These are phyloP conservation scores for Sebastes taczanowskii DNA, from an alignment of 2,797 vertebrate genomes.

Conservation along the genomic window DNA sequence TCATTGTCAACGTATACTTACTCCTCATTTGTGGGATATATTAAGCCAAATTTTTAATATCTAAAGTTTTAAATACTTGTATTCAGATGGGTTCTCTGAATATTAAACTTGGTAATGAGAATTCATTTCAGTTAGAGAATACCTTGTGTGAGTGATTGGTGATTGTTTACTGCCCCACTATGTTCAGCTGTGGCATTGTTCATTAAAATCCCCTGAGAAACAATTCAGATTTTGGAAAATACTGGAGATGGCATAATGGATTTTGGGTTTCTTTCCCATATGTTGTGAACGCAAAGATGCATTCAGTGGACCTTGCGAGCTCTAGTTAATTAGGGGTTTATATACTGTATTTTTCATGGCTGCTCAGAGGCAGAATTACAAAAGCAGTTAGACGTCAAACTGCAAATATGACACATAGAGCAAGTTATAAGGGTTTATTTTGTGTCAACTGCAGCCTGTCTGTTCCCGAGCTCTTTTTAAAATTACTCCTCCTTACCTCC, in stretches of 20 bases:
- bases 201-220: conserved; percentile 51
- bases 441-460: conserved; percentile 41
- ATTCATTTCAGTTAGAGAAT: conserved; percentile 18
- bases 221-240: conserved; percentile 43
- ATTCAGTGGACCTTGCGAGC: conserved; percentile 16
- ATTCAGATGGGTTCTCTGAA: conserved; percentile 26
- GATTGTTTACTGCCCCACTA: neutral
- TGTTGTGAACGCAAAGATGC: conserved; percentile 27
- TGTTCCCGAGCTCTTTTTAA: conserved; percentile 50
- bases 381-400: conserved; percentile 45
- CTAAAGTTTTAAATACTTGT: conserved; percentile 26
- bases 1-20: conserved; percentile 55
- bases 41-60: conserved; percentile 41
- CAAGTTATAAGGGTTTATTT: conserved; percentile 41
- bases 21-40: conserved; percentile 42
- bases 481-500: conserved; percentile 55
- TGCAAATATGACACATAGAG: conserved; percentile 37
- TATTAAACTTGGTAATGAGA: conserved; percentile 37
- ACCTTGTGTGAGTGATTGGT: conserved; percentile 30
- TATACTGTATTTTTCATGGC: conserved; percentile 31
- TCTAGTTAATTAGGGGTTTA: conserved; percentile 45
- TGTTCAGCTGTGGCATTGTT: conserved; percentile 46
- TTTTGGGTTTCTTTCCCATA: conserved; percentile 20
- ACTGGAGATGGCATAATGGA: conserved; percentile 23
- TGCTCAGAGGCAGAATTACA: conserved; percentile 36